Percentiles rank a stretch among this genome's conserved stretches.
Evolutionary conservation across 2,113 vertebrate genomes (phyloP).

Genomic region (Cottus gobio): DNA sequence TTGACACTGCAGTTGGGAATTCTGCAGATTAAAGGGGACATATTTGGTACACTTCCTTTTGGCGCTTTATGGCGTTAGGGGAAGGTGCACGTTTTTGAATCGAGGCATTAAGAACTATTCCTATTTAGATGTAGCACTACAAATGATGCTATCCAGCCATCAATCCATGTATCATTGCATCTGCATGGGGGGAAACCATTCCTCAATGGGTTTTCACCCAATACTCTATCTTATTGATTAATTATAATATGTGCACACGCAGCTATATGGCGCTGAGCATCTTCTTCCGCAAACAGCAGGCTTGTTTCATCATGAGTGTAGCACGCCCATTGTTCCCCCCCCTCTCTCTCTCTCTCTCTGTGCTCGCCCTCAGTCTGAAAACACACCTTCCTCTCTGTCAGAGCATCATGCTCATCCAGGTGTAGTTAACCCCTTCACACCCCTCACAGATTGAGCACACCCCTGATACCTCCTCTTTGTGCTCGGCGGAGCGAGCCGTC

Average conservation of each 20-base stretch:
- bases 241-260: neutral
- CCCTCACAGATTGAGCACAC: conserved; percentile 33
- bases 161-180: conserved; percentile 7
- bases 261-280: conserved; percentile 1
- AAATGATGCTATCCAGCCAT: neutral
- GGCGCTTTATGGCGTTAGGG: conserved; percentile 63
- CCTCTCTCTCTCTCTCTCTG: neutral
- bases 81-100: conserved; percentile 66
- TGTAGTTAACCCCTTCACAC: conserved; percentile 76
- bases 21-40: conserved; percentile 79
- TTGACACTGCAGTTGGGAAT: conserved; percentile 80
- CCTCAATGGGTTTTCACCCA: neutral
- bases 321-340: conserved; percentile 43
- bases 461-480: conserved; percentile 49
- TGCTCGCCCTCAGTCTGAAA: conserved; percentile 41
- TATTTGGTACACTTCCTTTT: conserved; percentile 79
- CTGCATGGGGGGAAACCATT: neutral
- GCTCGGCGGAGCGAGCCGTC: conserved; percentile 50
- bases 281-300: conserved; percentile 9
- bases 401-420: conserved; percentile 62
- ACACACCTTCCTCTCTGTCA: conserved; percentile 50
- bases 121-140: conserved; percentile 28
- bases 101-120: conserved; percentile 47
- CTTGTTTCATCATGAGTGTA: conserved; percentile 42
- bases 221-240: conserved; percentile 15